phyloP scores from a whole-genome alignment of 2,113 vertebrate species.

The Gopherus evgoodei region DNA sequence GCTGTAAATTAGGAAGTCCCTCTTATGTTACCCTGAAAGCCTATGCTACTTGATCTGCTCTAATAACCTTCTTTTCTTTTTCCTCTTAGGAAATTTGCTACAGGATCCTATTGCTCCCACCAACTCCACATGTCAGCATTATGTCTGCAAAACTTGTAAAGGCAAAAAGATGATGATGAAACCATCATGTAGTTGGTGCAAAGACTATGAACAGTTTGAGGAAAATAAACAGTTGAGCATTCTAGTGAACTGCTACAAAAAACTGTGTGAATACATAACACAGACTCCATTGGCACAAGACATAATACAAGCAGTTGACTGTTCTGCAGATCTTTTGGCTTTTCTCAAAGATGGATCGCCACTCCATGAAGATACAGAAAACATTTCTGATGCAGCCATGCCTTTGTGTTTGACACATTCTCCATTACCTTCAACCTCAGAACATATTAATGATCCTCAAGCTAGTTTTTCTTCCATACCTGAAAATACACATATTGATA shows the following conservation, averaged over 20 bases:
- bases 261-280: slow-evolving; percentile 93
- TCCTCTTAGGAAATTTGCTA: slow-evolving; percentile 89
- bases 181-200: slow-evolving; percentile 94
- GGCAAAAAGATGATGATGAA: slow-evolving; percentile 97
- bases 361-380: slow-evolving; percentile 83
- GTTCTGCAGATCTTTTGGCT: slow-evolving; percentile 90
- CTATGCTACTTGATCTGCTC: not conserved
- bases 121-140: slow-evolving; percentile 95
- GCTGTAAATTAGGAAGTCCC: not conserved
- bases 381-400: slow-evolving; percentile 81
- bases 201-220: slow-evolving; percentile 94
- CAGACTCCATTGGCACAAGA: slow-evolving; percentile 89
- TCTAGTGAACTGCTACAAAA: slow-evolving; percentile 94
- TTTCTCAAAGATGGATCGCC: slow-evolving; percentile 91
- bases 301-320: slow-evolving; percentile 88
- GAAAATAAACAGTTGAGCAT: slow-evolving; percentile 95
- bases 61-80: slow-evolving; percentile 53
- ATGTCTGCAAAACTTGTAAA: slow-evolving; percentile 94
- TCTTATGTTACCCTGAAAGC: accelerated
- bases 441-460: slow-evolving; percentile 76
- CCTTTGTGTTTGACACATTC: slow-evolving; percentile 87
- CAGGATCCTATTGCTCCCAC: slow-evolving; percentile 94
- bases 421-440: slow-evolving; percentile 86
- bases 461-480: slow-evolving; percentile 74
- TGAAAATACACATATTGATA: slow-evolving; percentile 77